Evolutionary conservation across 2,888 invertebrate species (phyloP).

Genomic region (Tolmerus cingulatus): DNA sequence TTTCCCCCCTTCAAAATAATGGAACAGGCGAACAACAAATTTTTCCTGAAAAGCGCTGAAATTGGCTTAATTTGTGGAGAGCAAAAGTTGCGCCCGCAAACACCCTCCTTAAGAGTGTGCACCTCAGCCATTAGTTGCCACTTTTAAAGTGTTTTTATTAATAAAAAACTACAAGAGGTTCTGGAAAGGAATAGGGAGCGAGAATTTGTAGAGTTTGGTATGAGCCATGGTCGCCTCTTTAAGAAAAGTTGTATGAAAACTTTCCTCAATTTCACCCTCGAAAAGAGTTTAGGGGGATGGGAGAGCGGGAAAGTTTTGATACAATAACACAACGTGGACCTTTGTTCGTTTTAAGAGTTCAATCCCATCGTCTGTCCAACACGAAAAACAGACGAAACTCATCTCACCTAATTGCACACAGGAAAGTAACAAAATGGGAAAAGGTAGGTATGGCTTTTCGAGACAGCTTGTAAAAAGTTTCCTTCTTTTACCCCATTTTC

Average conservation of each 20-base stretch:
- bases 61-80: neutral
- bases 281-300: conserved; percentile 47
- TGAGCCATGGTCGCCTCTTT: neutral
- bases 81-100: neutral
- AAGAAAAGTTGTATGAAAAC: conserved; percentile 32
- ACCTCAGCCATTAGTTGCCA: neutral
- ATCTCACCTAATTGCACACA: conserved; percentile 49
- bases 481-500: conserved; percentile 40
- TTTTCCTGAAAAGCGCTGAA: neutral
- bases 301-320: conserved; percentile 45
- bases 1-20: neutral
- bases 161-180: neutral
- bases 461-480: conserved; percentile 45
- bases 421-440: conserved; percentile 46
- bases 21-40: neutral
- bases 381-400: conserved; percentile 45
- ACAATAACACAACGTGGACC: conserved; percentile 43
- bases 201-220: neutral
- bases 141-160: conserved; percentile 30
- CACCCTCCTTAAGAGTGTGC: neutral
- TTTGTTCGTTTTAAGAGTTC: conserved; percentile 42
- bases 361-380: conserved; percentile 34
- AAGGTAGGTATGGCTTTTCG: conserved; percentile 46
- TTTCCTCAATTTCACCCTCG: conserved; percentile 47
- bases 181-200: neutral